Evolutionary conservation across 2,797 vertebrate species (phyloP).

Genomic region (Cottoperca gobio): DNA sequence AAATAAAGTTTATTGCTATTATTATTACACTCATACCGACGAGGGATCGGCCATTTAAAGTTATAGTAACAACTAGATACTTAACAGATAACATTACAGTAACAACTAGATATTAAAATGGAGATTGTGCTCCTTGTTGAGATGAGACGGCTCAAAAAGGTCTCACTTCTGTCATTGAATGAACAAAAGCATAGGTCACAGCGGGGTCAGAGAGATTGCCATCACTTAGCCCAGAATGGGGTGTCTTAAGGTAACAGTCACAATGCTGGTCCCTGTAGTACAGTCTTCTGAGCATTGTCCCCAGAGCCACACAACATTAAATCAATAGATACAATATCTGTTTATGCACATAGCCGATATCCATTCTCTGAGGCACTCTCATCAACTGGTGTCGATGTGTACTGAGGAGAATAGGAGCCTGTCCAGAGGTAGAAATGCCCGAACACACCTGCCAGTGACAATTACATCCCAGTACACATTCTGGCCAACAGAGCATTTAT

Average conservation of each 20-base stretch:
- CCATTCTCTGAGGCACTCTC: slow-evolving; percentile 22
- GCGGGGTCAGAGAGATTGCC: slow-evolving; percentile 46
- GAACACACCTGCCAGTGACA: slow-evolving; percentile 33
- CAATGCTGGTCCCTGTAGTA: slow-evolving; percentile 44
- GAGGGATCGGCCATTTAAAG: slow-evolving; percentile 50
- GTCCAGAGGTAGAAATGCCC: background rate
- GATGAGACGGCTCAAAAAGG: slow-evolving; percentile 17
- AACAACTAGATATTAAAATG: slow-evolving; percentile 42
- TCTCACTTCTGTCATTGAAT: slow-evolving; percentile 18
- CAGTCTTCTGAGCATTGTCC: slow-evolving; percentile 51
- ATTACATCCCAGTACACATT: slow-evolving; percentile 11
- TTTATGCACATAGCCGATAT: slow-evolving; percentile 35
- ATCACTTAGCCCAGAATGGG: slow-evolving; percentile 32
- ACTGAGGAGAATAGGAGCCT: slow-evolving; percentile 14
- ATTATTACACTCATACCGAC: slow-evolving; percentile 55
- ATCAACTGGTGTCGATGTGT: slow-evolving; percentile 22
- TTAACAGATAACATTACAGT: slow-evolving; percentile 54
- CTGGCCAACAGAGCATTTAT: slow-evolving; percentile 11
- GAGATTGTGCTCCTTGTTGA: slow-evolving; percentile 21
- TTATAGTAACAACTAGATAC: slow-evolving; percentile 45
- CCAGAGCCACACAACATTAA: slow-evolving; percentile 42
- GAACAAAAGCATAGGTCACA: slow-evolving; percentile 47
- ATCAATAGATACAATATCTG: slow-evolving; percentile 60
- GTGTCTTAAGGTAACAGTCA: slow-evolving; percentile 19
- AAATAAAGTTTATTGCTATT: slow-evolving; percentile 56